Conservation (phyloP, 2,888 invertebrate species). For the Cremastobaeus sp. region DNA sequence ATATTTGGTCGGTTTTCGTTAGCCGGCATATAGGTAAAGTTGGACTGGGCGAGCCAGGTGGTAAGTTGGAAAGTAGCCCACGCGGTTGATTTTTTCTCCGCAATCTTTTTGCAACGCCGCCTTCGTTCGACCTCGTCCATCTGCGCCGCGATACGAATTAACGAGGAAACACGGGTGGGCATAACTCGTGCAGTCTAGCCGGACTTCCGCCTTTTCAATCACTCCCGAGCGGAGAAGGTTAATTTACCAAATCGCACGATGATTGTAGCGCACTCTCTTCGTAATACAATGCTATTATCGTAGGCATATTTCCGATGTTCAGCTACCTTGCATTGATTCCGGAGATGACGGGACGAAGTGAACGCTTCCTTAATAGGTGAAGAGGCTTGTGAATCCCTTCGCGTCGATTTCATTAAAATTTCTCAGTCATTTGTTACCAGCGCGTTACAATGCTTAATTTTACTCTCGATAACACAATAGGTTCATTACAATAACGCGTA, state of each 20-base stretch:
- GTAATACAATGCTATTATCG: constrained; percentile 27
- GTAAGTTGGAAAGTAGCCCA: background rate
- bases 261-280: constrained; percentile 17
- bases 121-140: background rate
- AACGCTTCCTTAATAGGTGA: constrained; percentile 32
- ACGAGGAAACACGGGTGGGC: constrained; percentile 21
- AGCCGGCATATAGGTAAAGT: no score
- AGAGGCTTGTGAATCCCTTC: constrained; percentile 22
- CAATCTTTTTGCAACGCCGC: background rate
- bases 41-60: no score
- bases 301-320: constrained; percentile 21
- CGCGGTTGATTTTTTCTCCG: background rate
- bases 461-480: no score
- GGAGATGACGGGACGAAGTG: constrained; percentile 32
- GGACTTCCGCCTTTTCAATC: constrained; percentile 50
- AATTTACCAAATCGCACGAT: constrained; percentile 42
- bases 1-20: no score
- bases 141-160: constrained; percentile 15
- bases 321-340: constrained; percentile 1
- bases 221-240: constrained; percentile 29
- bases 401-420: no score
- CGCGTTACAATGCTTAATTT: no score
- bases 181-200: constrained; percentile 30
- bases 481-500: no score
- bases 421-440: no score